Evolutionary conservation across 2,888 invertebrate species (phyloP).

Genomic region (Camptogramma bilineatum): DNA sequence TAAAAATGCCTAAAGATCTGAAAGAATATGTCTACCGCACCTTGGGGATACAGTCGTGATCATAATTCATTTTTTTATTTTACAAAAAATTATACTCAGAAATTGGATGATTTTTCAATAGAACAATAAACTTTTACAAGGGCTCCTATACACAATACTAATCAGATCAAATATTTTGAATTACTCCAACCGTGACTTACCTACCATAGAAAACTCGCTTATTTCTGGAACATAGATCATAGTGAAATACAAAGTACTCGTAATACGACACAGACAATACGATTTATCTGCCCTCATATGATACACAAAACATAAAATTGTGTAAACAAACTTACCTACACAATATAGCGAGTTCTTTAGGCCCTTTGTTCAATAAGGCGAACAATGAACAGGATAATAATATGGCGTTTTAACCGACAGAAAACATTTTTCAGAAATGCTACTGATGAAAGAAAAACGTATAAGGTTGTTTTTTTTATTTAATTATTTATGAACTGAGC

Average conservation of each 20-base stretch:
- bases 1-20: too few species aligned
- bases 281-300: conserved; percentile 13
- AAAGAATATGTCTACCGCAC: too few species aligned
- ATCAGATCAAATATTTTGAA: too few species aligned
- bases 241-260: neutral
- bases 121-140: too few species aligned
- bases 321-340: conserved; percentile 10
- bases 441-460: neutral
- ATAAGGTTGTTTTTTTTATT: too few species aligned
- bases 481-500: too few species aligned
- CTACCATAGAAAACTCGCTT: too few species aligned
- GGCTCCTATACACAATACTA: too few species aligned
- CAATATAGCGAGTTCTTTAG: conserved; percentile 1
- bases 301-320: conserved; percentile 21
- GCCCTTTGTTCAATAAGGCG: conserved; percentile 10
- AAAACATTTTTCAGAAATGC: conserved; percentile 1
- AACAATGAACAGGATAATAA: conserved; percentile 11
- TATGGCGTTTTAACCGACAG: conserved; percentile 15
- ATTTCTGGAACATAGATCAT: neutral
- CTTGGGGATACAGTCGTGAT: too few species aligned
- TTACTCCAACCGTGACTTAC: neutral
- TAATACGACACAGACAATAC: conserved; percentile 1
- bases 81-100: too few species aligned
- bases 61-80: too few species aligned
- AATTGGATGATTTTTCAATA: too few species aligned